Percentiles rank a stretch among this genome's conserved stretches.
Evolutionary conservation across 2,113 vertebrate species (phyloP).

Genomic region (Orthonyx spaldingii): DNA sequence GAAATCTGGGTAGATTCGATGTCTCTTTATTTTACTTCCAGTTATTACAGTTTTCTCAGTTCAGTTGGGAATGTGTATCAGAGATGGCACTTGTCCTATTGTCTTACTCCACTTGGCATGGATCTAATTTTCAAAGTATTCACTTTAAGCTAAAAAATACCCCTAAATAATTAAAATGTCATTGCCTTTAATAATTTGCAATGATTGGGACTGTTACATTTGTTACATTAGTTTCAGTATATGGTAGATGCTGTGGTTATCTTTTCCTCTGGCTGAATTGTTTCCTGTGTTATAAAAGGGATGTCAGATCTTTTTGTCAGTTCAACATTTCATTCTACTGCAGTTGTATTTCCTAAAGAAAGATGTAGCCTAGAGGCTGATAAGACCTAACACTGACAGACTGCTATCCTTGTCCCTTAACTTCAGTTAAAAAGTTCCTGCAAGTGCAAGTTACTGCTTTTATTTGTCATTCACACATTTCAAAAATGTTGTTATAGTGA

Average conservation of each 20-base stretch:
- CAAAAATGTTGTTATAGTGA: too few relatives aligned
- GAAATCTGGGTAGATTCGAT: fast-evolving
- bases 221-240: neutral
- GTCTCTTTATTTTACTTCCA: neutral
- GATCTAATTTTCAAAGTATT: neutral
- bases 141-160: neutral
- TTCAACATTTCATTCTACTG: neutral
- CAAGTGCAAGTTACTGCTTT: neutral
- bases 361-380: neutral
- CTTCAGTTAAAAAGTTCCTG: neutral
- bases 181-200: neutral
- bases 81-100: neutral
- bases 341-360: neutral
- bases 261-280: neutral
- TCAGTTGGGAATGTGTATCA: neutral
- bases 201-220: neutral
- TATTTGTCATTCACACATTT: neutral
- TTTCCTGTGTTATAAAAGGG: neutral
- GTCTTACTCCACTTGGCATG: neutral
- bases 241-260: neutral
- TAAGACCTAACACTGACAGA: neutral
- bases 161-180: neutral
- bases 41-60: neutral
- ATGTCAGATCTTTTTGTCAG: neutral
- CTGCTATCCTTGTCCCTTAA: neutral